A percentile compares a stretch with the other conserved stretches of the same genome.
These are phyloP conservation scores for Troglohyphantes excavatus DNA, from an alignment of 2,888 invertebrate species.

Conservation along the genomic window DNA sequence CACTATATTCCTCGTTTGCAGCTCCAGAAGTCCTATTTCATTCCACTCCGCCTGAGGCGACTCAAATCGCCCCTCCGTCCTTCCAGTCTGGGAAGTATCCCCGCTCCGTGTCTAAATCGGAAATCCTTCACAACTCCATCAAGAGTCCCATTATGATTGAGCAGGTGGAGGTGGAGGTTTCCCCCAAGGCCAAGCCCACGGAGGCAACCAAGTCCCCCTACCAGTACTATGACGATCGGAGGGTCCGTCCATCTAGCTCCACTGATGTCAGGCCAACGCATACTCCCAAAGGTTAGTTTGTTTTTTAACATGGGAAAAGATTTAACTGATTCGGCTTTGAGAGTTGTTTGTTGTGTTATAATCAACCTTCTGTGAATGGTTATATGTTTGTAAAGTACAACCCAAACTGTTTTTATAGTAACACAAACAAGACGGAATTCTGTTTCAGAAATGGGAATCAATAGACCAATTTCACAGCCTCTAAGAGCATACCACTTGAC, in stretches of 20 bases:
- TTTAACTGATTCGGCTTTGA: background rate
- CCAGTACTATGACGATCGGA: slow-evolving; percentile 77
- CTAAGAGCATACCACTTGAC: too few relatives aligned
- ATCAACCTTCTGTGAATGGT: too few relatives aligned
- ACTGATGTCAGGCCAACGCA: slow-evolving; percentile 69
- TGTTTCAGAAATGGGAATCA: too few relatives aligned
- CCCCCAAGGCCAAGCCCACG: slow-evolving; percentile 14
- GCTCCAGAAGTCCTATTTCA: slow-evolving; percentile 76
- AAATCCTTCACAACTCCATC: slow-evolving; percentile 65
- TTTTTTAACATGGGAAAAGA: background rate
- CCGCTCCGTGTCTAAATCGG: slow-evolving; percentile 73
- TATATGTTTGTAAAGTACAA: too few relatives aligned
- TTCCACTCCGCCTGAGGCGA: slow-evolving; percentile 33
- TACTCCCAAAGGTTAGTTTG: slow-evolving; percentile 60
- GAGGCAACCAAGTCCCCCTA: slow-evolving; percentile 60
- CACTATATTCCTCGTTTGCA: background rate
- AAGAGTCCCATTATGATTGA: slow-evolving; percentile 78
- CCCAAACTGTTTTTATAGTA: too few relatives aligned
- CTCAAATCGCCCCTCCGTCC: slow-evolving; percentile 70
- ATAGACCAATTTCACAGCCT: too few relatives aligned
- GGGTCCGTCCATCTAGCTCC: slow-evolving; percentile 72
- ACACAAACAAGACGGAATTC: too few relatives aligned
- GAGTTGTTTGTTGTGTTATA: too few relatives aligned
- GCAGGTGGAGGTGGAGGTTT: slow-evolving; percentile 64
- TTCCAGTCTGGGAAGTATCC: slow-evolving; percentile 71